phyloP scores from a whole-genome alignment of 2,797 vertebrate genomes.

The Lepidocolaptes lacrymiger region DNA sequence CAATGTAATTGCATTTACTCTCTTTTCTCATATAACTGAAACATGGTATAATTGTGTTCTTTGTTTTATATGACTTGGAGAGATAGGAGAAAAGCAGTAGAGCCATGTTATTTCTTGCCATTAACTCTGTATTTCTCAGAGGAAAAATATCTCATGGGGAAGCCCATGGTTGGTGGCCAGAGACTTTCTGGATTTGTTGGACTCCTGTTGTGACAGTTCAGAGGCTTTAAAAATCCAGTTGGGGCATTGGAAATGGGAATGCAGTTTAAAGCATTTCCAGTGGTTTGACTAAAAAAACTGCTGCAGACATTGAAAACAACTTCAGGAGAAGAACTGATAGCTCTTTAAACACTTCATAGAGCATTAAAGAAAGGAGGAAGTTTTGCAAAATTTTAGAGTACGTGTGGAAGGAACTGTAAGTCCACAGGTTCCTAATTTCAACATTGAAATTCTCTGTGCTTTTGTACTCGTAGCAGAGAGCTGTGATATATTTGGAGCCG shows the following conservation, averaged over 20 bases:
- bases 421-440: background rate
- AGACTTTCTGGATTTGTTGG: background rate
- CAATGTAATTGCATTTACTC: background rate
- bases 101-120: background rate
- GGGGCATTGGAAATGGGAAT: background rate
- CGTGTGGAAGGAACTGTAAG: background rate
- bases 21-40: constrained; percentile 2
- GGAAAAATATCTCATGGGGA: background rate
- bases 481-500: background rate
- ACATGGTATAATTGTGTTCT: background rate
- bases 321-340: background rate
- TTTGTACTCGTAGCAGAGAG: background rate
- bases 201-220: background rate
- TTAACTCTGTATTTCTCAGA: constrained; percentile 2
- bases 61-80: background rate
- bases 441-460: background rate
- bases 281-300: background rate
- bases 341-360: background rate
- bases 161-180: background rate
- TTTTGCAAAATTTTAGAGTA: background rate
- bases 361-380: background rate
- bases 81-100: background rate
- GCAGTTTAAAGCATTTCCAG: background rate
- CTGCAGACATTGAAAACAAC: background rate
- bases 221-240: background rate